Conservation (phyloP, 2,888 invertebrate genomes). For the Drosophila eohydei region DNA sequence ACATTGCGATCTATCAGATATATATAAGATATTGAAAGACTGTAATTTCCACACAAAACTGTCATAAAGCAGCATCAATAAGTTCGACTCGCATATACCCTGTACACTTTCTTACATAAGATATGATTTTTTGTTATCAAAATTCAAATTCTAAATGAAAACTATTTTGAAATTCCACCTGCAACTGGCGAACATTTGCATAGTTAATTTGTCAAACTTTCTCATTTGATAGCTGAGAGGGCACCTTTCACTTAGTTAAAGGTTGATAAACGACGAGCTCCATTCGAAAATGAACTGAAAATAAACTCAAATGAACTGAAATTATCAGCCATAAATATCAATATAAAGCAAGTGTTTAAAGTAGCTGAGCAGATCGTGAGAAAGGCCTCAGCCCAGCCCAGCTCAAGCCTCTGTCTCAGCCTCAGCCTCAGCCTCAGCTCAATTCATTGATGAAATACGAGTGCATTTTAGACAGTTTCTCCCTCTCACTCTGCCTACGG, state of each 20-base stretch:
- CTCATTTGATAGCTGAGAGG: constrained; percentile 20
- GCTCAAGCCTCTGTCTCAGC: too few relatives aligned
- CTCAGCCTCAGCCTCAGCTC: neutral
- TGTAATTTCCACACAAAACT: too few relatives aligned
- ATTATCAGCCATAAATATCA: constrained; percentile 66
- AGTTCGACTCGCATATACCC: neutral
- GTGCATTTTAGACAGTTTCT: constrained; percentile 34
- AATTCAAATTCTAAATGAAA: neutral
- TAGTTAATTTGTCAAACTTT: constrained; percentile 38
- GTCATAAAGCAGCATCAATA: too few relatives aligned
- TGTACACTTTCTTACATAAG: neutral
- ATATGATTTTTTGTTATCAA: too few relatives aligned
- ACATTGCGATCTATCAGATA: too few relatives aligned
- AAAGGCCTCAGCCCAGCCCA: constrained; percentile 31
- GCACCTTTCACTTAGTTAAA: constrained; percentile 45
- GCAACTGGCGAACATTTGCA: constrained; percentile 20
- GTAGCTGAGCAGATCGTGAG: constrained; percentile 60
- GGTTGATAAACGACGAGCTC: constrained; percentile 19
- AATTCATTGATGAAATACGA: constrained; percentile 50
- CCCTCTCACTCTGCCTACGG: neutral
- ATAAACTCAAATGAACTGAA: constrained; percentile 46
- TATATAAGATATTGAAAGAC: too few relatives aligned
- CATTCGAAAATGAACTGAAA: constrained; percentile 36
- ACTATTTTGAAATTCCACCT: constrained; percentile 3
- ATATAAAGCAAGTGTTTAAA: constrained; percentile 56